These are phyloP conservation scores for Tetrao urogallus DNA, from an alignment of 2,113 vertebrate genomes.

Conservation along the genomic window DNA sequence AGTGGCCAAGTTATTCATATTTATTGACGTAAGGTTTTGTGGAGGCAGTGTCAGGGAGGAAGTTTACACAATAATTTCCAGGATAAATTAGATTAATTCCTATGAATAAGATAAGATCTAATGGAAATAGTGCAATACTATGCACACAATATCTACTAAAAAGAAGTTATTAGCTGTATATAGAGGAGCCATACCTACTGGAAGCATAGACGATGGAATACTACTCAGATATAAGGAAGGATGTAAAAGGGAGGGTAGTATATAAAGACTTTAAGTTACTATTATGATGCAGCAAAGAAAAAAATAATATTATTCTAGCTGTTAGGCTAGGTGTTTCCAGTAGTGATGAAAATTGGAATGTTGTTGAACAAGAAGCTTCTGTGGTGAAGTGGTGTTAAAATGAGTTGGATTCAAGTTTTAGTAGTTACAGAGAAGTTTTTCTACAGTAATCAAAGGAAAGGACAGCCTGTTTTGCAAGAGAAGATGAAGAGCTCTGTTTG, in stretches of 20 bases:
- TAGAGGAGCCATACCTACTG: not conserved
- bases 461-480: not conserved
- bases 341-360: not conserved
- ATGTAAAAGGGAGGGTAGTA: not conserved
- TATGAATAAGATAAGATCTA: not conserved
- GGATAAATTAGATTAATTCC: not conserved
- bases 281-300: not conserved
- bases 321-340: not conserved
- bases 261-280: not conserved
- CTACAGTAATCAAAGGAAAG: not conserved
- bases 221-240: not conserved
- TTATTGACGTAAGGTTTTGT: not conserved
- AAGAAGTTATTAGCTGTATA: not conserved
- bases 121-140: not conserved
- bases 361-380: not conserved
- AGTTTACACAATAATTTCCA: not conserved
- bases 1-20: not conserved
- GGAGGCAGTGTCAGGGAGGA: not conserved
- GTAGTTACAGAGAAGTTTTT: not conserved
- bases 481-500: not conserved
- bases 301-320: not conserved
- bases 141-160: not conserved
- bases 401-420: not conserved
- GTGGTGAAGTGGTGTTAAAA: not conserved
- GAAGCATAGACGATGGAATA: not conserved